A percentile compares a stretch with the other conserved stretches of the same genome.
Evolutionary conservation across 1,140 invertebrate species (phyloP).

Genomic region (Teleogryllus occipitalis): DNA sequence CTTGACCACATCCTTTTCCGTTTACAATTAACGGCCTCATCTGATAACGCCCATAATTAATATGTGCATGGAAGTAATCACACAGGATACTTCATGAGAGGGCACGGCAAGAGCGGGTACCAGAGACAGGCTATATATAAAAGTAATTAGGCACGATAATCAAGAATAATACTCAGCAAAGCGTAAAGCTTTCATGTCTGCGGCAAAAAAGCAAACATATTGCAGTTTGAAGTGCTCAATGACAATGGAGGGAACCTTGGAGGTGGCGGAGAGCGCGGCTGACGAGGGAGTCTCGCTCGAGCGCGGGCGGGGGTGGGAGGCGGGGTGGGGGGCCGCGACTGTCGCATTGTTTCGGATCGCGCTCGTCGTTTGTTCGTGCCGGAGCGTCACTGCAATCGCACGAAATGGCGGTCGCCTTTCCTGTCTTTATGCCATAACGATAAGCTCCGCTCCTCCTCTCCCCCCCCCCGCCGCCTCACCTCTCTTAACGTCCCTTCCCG

Average conservation of each 20-base stretch:
- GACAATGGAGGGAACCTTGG: neutral
- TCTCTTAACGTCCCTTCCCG: too few species aligned
- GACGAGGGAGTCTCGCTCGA: neutral
- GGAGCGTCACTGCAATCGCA: neutral
- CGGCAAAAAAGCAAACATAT: neutral
- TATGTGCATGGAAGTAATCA: conserved; percentile 1
- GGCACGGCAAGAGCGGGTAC: neutral
- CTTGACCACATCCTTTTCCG: neutral
- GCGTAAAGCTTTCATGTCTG: neutral
- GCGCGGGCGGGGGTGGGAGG: too few species aligned
- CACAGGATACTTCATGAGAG: neutral
- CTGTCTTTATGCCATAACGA: neutral
- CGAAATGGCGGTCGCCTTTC: neutral
- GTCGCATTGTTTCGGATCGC: neutral
- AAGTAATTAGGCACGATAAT: neutral
- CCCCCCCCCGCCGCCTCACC: neutral
- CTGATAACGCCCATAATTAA: conserved; percentile 1
- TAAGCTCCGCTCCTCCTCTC: neutral
- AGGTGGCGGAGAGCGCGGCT: neutral
- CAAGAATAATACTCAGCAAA: neutral
- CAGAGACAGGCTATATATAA: neutral
- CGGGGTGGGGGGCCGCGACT: too few species aligned
- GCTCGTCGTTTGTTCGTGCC: neutral
- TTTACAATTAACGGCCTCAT: neutral
- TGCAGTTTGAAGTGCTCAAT: neutral